phyloP scores from a whole-genome alignment of 2,888 invertebrate genomes.

The Ceraclea dissimilis region DNA sequence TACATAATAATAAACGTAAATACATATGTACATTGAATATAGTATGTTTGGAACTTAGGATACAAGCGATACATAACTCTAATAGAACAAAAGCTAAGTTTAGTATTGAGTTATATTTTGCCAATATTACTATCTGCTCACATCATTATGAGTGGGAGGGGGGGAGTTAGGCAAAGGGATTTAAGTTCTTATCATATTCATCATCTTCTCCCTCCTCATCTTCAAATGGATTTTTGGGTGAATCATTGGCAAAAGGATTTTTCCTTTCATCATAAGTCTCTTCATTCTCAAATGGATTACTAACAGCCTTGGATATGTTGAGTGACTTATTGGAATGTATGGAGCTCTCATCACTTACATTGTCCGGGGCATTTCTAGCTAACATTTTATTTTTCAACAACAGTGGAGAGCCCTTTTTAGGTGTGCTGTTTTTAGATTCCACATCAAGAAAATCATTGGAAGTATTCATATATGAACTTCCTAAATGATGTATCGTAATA shows the following conservation, averaged over 20 bases:
- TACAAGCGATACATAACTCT: no score
- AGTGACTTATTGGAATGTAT: neutral
- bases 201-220: constrained; percentile 49
- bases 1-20: no score
- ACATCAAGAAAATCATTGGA: constrained; percentile 20
- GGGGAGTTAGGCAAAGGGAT: constrained; percentile 58
- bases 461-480: constrained; percentile 14
- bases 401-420: constrained; percentile 20
- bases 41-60: no score
- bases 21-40: no score
- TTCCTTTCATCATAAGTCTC: constrained; percentile 24
- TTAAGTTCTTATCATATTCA: constrained; percentile 69
- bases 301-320: constrained; percentile 1
- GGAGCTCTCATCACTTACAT: constrained; percentile 2
- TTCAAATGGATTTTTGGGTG: constrained; percentile 58
- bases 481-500: constrained; percentile 25
- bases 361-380: constrained; percentile 6
- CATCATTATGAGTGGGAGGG: no score
- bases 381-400: constrained; percentile 15
- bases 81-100: no score
- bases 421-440: constrained; percentile 23
- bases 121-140: no score
- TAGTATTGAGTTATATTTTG: no score
- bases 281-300: constrained; percentile 26
- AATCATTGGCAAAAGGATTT: constrained; percentile 41